Percentiles rank a stretch among this genome's conserved stretches.
phyloP scores from a whole-genome alignment of 2,797 vertebrate species.

The Megaceryle alcyon region DNA sequence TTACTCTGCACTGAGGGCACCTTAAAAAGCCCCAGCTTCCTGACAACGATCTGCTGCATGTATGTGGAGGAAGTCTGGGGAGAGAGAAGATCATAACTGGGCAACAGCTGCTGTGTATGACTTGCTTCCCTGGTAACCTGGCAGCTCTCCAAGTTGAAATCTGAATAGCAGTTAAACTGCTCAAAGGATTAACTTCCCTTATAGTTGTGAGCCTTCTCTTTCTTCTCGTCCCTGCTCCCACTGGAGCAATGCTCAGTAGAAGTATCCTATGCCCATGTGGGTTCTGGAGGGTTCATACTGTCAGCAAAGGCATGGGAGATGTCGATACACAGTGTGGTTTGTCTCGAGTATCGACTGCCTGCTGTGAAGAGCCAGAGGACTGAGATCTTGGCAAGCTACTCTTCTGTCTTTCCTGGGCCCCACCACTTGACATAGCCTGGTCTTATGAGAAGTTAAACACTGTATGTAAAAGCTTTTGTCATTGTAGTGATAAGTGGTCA shows the following conservation, averaged over 20 bases:
- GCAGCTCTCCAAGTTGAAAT: slow-evolving; percentile 39
- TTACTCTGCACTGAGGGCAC: neutral
- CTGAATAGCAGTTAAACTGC: slow-evolving; percentile 30
- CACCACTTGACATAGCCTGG: neutral
- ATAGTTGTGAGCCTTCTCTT: neutral
- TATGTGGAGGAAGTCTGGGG: slow-evolving; percentile 16
- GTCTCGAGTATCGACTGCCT: fast-evolving
- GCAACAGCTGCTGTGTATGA: slow-evolving; percentile 55
- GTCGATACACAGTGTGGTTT: fast-evolving
- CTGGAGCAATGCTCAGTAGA: neutral
- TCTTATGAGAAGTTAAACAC: neutral
- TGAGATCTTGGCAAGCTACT: fast-evolving
- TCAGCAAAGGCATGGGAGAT: neutral
- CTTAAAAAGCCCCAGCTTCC: neutral
- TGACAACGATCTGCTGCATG: neutral
- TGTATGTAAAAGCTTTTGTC: neutral
- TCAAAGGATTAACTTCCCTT: neutral
- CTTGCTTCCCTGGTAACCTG: slow-evolving; percentile 68
- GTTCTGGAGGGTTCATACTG: neutral
- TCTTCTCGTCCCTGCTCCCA: neutral
- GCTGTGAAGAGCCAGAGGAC: neutral
- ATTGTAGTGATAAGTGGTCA: neutral
- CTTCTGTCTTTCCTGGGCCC: neutral
- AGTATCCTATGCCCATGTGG: neutral
- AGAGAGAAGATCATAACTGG: slow-evolving; percentile 34